These are phyloP conservation scores for Pomatostomus ruficeps DNA, from an alignment of 2,113 vertebrate species.

Conservation along the genomic window DNA sequence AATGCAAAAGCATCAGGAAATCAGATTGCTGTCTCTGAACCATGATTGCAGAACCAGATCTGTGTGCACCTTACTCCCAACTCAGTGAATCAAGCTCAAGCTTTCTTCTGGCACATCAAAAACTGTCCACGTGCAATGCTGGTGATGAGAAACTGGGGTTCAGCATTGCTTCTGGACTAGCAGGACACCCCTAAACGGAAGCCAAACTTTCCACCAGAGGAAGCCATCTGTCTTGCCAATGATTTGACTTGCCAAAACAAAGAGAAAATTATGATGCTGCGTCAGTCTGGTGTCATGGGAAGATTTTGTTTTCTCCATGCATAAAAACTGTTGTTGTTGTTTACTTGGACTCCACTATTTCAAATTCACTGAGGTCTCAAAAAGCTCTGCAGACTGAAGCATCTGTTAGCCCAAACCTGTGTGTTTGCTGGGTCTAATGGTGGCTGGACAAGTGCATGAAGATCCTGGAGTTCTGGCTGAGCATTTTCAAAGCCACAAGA, in stretches of 20 bases:
- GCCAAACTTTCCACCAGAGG: neutral
- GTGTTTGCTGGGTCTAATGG: neutral
- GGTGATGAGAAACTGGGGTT: neutral
- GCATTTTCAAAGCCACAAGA: neutral
- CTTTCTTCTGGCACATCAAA: neutral
- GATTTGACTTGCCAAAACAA: neutral
- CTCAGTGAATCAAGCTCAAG: neutral
- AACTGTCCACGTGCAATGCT: neutral
- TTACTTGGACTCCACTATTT: neutral
- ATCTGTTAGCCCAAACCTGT: neutral
- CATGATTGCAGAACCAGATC: conserved; percentile 25
- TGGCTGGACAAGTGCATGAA: neutral
- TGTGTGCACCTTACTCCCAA: neutral
- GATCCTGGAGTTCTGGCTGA: neutral
- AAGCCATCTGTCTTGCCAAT: neutral
- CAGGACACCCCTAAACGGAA: neutral
- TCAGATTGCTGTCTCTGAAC: conserved; percentile 4
- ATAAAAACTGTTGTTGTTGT: neutral
- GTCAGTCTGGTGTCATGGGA: neutral
- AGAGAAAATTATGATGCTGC: neutral
- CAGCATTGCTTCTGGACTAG: neutral
- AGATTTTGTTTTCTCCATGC: neutral
- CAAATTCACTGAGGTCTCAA: neutral
- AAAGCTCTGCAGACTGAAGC: neutral
- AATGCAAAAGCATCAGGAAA: conserved; percentile 20